Evolutionary conservation across 2,888 invertebrate species (phyloP).

Genomic region (Chironomus riparius): DNA sequence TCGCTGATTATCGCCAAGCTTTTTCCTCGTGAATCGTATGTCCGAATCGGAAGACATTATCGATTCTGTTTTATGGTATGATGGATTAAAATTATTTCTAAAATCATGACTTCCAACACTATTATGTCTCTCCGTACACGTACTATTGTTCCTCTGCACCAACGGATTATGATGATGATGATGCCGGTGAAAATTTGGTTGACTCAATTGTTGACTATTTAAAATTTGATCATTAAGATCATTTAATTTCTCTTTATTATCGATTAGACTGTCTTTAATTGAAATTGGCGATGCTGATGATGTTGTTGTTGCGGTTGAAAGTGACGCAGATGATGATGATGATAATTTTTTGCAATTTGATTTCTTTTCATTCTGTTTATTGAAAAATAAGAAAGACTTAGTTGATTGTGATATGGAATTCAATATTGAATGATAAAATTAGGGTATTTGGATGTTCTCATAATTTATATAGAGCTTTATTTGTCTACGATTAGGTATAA

Average conservation of each 20-base stretch:
- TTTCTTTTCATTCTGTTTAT: conserved; percentile 22
- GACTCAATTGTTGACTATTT: conserved; percentile 18
- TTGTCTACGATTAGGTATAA: too few species aligned
- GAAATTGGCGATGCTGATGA: conserved; percentile 14
- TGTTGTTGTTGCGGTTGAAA: conserved; percentile 12
- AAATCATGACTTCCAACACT: conserved; percentile 10
- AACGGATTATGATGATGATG: conserved; percentile 19
- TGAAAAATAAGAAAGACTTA: not conserved
- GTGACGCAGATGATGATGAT: not conserved
- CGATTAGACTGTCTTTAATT: conserved; percentile 25
- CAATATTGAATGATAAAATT: not conserved
- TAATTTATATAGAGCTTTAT: too few species aligned
- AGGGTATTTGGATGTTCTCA: too few species aligned
- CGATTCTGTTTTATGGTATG: conserved; percentile 53
- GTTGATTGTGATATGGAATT: not conserved
- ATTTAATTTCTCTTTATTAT: conserved; percentile 26
- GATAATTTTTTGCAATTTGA: conserved; percentile 16
- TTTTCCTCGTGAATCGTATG: conserved; percentile 77
- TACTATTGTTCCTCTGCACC: not conserved
- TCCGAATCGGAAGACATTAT: conserved; percentile 81
- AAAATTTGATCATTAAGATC: conserved; percentile 25
- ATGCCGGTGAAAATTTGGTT: conserved; percentile 19
- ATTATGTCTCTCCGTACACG: not conserved
- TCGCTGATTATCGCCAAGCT: conserved; percentile 73
- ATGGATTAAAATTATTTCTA: conserved; percentile 13